Evolutionary conservation across 1,140 invertebrate species (phyloP).

Genomic region (Bombus balteatus): DNA sequence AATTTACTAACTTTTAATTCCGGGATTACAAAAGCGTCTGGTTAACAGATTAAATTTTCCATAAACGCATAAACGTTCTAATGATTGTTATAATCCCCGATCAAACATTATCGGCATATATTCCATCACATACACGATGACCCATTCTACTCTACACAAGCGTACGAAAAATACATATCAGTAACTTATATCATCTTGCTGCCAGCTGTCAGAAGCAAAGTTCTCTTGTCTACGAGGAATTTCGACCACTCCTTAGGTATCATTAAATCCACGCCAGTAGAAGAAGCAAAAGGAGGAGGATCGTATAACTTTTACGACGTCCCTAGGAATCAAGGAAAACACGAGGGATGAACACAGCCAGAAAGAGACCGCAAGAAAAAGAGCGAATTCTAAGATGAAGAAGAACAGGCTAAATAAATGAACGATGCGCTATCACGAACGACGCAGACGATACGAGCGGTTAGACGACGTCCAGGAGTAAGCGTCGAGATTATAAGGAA

Average conservation of each 20-base stretch:
- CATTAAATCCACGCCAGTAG: not conserved
- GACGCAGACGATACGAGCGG: conserved; percentile 38
- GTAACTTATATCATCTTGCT: not conserved
- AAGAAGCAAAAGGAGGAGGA: not conserved
- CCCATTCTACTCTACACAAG: not conserved
- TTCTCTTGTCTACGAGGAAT: not conserved
- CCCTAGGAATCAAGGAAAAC: conserved; percentile 3
- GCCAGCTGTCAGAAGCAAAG: not conserved
- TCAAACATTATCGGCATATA: no score
- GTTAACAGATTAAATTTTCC: no score
- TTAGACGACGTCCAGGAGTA: conserved; percentile 46
- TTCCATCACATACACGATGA: no score
- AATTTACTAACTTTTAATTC: no score
- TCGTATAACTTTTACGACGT: conserved; percentile 4
- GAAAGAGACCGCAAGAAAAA: not conserved
- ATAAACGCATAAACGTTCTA: no score
- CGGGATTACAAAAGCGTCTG: no score
- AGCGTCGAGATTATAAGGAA: conserved; percentile 47
- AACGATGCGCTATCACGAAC: conserved; percentile 19
- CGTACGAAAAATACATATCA: not conserved
- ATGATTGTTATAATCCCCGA: no score
- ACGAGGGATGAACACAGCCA: not conserved
- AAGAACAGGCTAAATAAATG: not conserved
- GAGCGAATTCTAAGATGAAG: not conserved
- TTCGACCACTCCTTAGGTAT: conserved; percentile 1